Conservation (phyloP, 1,140 invertebrate species). For the Drosophila setifemur region DNA sequence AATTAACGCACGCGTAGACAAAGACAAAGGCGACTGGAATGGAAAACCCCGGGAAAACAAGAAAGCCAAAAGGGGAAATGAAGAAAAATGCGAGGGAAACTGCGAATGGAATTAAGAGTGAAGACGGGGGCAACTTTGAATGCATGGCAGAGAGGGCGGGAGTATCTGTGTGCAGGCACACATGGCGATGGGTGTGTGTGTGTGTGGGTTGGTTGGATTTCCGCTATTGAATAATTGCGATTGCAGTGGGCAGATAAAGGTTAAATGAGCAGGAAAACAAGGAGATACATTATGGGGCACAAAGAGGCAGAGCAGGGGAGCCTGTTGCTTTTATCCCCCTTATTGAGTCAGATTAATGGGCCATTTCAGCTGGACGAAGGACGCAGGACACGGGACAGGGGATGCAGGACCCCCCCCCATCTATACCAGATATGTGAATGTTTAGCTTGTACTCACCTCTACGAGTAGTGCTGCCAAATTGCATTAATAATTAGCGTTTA, state of each 20-base stretch:
- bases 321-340: conserved; percentile 14
- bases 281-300: conserved; percentile 45
- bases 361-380: too few relatives aligned
- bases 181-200: not conserved
- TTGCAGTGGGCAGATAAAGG: conserved; percentile 71
- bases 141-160: too few relatives aligned
- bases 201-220: conserved; percentile 32
- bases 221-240: conserved; percentile 80
- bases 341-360: not conserved
- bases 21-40: conserved; percentile 26
- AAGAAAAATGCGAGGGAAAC: conserved; percentile 30
- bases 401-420: not conserved
- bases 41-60: not conserved
- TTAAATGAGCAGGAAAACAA: conserved; percentile 81
- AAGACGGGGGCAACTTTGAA: conserved; percentile 20
- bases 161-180: not conserved
- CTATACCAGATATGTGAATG: conserved; percentile 48
- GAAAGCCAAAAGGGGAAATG: conserved; percentile 14
- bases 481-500: conserved; percentile 64
- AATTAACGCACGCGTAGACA: conserved; percentile 65
- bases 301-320: not conserved
- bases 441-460: conserved; percentile 67
- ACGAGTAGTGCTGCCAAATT: conserved; percentile 68
- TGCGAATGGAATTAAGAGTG: conserved; percentile 35
- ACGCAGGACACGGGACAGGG: not conserved